phyloP scores from a whole-genome alignment of 2,797 vertebrate species.

The Amblyopsis hoosieri region DNA sequence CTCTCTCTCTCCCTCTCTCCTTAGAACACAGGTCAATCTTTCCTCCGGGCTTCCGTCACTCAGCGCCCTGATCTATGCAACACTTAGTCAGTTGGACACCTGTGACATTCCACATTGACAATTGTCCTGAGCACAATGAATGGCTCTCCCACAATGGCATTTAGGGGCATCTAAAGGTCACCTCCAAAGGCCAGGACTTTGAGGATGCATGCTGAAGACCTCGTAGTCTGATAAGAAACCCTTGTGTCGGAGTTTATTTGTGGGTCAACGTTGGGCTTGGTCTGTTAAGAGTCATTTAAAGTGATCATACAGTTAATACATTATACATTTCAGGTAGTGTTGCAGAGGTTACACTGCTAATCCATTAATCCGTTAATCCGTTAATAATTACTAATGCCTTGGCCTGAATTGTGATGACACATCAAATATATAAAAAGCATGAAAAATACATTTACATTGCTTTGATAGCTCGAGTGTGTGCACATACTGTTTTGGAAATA shows the following conservation, averaged over 20 bases:
- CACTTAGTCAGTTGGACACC: constrained; percentile 46
- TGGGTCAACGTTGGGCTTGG: not conserved
- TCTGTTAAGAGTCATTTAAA: not conserved
- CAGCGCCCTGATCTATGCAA: constrained; percentile 32
- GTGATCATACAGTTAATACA: too few relatives aligned
- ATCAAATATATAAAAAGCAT: too few relatives aligned
- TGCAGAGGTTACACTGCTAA: too few relatives aligned
- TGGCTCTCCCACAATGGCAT: constrained; percentile 61
- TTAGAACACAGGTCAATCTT: constrained; percentile 15
- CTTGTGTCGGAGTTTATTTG: constrained; percentile 2
- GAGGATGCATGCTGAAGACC: constrained; percentile 4
- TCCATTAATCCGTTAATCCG: too few relatives aligned
- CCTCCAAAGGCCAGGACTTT: constrained; percentile 50
- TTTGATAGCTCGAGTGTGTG: constrained; percentile 9
- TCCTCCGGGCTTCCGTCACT: constrained; percentile 22
- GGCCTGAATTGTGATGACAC: too few relatives aligned
- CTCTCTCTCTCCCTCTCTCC: not conserved
- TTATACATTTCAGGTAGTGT: too few relatives aligned
- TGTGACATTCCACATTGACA: constrained; percentile 65
- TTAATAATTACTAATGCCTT: too few relatives aligned
- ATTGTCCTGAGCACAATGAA: constrained; percentile 55
- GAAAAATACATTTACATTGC: too few relatives aligned
- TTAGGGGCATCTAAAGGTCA: constrained; percentile 57
- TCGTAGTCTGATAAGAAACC: too few relatives aligned
- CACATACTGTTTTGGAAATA: constrained; percentile 26